Evolutionary conservation across 1,140 invertebrate species (phyloP).

Genomic region (Drosophila melanogaster): DNA sequence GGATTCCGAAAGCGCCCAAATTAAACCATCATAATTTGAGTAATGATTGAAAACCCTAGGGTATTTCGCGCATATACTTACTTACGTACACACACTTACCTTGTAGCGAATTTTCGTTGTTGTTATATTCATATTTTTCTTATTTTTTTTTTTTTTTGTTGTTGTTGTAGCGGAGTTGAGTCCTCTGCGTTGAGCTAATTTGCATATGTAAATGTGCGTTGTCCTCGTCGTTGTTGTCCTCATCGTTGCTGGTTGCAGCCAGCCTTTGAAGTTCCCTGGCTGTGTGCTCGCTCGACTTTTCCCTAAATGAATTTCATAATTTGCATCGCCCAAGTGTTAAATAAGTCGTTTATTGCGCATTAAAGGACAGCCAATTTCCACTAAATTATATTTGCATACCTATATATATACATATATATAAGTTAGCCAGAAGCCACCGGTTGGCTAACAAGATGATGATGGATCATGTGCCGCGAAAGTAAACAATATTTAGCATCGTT

Average conservation of each 20-base stretch:
- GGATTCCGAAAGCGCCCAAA: slow-evolving; percentile 64
- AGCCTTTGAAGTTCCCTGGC: slow-evolving; percentile 30
- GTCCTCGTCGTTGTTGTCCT: slow-evolving; percentile 16
- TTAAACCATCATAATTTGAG: slow-evolving; percentile 81
- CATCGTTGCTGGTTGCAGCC: slow-evolving; percentile 5
- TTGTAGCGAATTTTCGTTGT: slow-evolving; percentile 13
- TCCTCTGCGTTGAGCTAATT: slow-evolving; percentile 24
- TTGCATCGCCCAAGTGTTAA: slow-evolving; percentile 77
- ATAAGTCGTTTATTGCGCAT: slow-evolving; percentile 80
- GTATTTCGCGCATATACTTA: slow-evolving; percentile 56
- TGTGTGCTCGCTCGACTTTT: slow-evolving; percentile 37
- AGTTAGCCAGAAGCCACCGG: slow-evolving; percentile 33
- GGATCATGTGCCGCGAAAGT: slow-evolving; percentile 46
- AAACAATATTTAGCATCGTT: slow-evolving; percentile 27
- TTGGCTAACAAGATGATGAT: slow-evolving; percentile 65
- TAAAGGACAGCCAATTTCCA: slow-evolving; percentile 77
- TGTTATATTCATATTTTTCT: not conserved
- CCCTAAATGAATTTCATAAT: slow-evolving; percentile 74
- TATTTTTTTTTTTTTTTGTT: slow-evolving; percentile 1
- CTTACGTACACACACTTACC: slow-evolving; percentile 10
- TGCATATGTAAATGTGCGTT: slow-evolving; percentile 61
- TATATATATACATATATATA: slow-evolving; percentile 19
- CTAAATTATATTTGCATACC: slow-evolving; percentile 60
- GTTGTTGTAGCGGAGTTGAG: not conserved
- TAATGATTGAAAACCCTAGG: slow-evolving; percentile 82